Conservation (phyloP, 1,140 invertebrate species). For the Popillia japonica region DNA sequence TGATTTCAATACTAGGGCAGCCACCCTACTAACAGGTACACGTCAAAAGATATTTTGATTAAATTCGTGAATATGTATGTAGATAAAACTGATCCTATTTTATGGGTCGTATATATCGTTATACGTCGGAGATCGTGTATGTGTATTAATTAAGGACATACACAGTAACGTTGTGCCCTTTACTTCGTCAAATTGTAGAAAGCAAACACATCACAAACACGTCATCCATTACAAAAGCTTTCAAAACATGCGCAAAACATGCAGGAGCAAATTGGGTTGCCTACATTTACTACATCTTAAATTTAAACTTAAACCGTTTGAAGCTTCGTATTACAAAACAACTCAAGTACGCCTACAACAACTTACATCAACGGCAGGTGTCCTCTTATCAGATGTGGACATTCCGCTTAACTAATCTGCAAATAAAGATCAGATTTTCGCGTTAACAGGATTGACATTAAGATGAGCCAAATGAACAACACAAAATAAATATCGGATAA, state of each 20-base stretch:
- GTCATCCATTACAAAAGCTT: too few species aligned
- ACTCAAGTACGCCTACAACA: neutral
- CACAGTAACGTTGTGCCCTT: too few species aligned
- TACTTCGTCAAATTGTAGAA: too few species aligned
- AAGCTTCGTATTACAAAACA: neutral
- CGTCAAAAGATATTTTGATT: too few species aligned
- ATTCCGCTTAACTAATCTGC: neutral
- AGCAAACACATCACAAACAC: neutral
- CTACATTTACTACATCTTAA: neutral
- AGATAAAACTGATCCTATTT: too few species aligned
- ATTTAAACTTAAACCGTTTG: neutral
- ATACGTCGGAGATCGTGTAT: too few species aligned
- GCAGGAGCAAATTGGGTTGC: neutral
- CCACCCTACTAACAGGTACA: too few species aligned
- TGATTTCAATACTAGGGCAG: too few species aligned
- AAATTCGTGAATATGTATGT: too few species aligned
- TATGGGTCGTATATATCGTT: too few species aligned
- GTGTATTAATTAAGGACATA: too few species aligned
- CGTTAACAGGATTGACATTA: neutral
- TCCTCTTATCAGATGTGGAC: neutral
- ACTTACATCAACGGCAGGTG: conserved; percentile 24
- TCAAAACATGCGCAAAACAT: neutral
- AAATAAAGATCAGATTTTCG: conserved; percentile 7
- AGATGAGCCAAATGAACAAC: conserved; percentile 13
- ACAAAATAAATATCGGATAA: conserved; percentile 22